These are phyloP conservation scores for Orchesellides sinensis DNA, from an alignment of 2,888 invertebrate genomes.

Conservation along the genomic window DNA sequence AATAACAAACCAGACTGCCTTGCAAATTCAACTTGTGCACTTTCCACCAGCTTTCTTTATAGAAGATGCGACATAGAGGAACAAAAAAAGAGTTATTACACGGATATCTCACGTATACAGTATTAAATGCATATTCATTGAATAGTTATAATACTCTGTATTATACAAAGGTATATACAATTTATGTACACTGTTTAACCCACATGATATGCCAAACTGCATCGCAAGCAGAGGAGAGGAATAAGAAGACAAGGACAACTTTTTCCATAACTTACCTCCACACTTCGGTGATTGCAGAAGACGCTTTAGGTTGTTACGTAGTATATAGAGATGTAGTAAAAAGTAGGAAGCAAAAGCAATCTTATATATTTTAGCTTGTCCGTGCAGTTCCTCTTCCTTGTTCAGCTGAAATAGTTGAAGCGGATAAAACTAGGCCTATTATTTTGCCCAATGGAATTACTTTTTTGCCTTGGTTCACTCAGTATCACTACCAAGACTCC, in stretches of 20 bases:
- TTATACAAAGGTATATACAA: too few species aligned
- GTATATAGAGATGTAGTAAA: neutral
- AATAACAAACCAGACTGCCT: neutral
- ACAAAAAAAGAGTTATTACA: neutral
- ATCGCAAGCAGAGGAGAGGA: neutral
- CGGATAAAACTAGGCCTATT: slow-evolving; percentile 55
- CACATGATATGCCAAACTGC: slow-evolving; percentile 3
- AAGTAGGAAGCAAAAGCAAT: neutral
- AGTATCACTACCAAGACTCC: neutral
- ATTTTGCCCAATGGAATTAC: slow-evolving; percentile 50
- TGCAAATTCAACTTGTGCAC: neutral
- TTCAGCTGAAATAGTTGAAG: slow-evolving; percentile 48
- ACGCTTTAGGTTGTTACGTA: neutral
- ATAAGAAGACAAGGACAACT: slow-evolving; percentile 29
- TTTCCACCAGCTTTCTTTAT: neutral
- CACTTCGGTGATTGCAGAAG: slow-evolving; percentile 40
- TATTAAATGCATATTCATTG: too few species aligned
- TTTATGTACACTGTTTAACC: too few species aligned
- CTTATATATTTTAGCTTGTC: neutral
- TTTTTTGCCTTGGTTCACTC: neutral
- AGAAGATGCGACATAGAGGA: neutral
- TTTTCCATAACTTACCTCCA: slow-evolving; percentile 55
- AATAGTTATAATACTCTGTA: too few species aligned
- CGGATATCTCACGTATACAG: too few species aligned
- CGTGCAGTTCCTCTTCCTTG: neutral